Conservation (phyloP, 2,888 invertebrate genomes). For the Xanthia icteritia region DNA sequence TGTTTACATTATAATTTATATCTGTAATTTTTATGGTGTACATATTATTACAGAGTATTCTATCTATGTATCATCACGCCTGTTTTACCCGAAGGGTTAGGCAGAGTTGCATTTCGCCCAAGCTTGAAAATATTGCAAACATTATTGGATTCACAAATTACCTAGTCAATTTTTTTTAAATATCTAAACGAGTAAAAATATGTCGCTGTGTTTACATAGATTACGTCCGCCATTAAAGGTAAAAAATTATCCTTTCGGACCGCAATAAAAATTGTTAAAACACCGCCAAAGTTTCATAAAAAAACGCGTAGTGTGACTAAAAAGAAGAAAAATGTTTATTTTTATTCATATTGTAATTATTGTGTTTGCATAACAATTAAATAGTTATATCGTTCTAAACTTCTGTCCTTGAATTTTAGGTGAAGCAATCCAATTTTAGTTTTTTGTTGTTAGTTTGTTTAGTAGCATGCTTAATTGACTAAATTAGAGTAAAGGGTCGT, state of each 20-base stretch:
- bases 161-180: background rate
- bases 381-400: conserved; percentile 55
- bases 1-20: too few species aligned
- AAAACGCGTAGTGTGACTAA: conserved; percentile 46
- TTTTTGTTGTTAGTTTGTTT: conserved; percentile 45
- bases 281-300: conserved; percentile 58
- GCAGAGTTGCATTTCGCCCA: background rate
- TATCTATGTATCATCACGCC: too few species aligned
- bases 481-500: conserved; percentile 39
- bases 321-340: conserved; percentile 42
- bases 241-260: conserved; percentile 26
- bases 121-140: background rate
- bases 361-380: conserved; percentile 79
- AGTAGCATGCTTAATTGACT: conserved; percentile 40
- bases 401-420: conserved; percentile 41
- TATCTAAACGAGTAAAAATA: conserved; percentile 5
- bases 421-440: conserved; percentile 37
- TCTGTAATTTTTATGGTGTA: too few species aligned
- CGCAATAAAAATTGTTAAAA: conserved; percentile 59
- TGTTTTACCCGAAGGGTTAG: background rate
- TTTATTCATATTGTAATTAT: conserved; percentile 69
- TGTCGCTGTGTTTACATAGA: background rate
- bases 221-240: conserved; percentile 2
- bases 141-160: background rate
- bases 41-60: too few species aligned